Percentiles rank a stretch among this genome's conserved stretches.
These are phyloP conservation scores for Stegastes partitus DNA, from an alignment of 2,113 vertebrate species.

Conservation along the genomic window DNA sequence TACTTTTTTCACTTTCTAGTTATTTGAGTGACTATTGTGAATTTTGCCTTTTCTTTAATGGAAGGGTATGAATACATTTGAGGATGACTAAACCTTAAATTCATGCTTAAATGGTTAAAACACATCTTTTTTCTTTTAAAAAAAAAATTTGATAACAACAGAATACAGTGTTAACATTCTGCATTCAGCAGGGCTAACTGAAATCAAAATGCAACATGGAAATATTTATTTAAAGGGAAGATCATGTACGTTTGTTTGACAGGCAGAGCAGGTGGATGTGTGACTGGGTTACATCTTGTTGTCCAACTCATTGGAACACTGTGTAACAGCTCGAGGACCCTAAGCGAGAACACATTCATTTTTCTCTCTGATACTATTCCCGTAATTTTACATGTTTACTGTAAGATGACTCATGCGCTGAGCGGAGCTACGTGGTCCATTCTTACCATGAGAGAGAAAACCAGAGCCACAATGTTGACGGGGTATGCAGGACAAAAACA, in stretches of 20 bases:
- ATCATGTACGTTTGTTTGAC: constrained; percentile 31
- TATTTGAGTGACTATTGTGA: too few relatives aligned
- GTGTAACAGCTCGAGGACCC: not conserved
- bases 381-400: not conserved
- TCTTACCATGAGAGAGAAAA: constrained; percentile 93
- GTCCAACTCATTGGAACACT: constrained; percentile 15
- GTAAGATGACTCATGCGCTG: not conserved
- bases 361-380: not conserved
- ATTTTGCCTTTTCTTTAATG: too few relatives aligned
- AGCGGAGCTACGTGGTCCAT: not conserved
- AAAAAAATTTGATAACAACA: not conserved
- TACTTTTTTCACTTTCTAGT: too few relatives aligned
- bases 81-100: too few relatives aligned
- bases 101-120: not conserved
- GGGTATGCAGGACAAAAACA: constrained; percentile 94
- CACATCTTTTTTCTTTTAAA: not conserved
- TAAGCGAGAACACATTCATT: not conserved
- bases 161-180: not conserved
- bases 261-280: constrained; percentile 60
- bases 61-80: too few relatives aligned
- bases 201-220: not conserved
- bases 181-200: not conserved
- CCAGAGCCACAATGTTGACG: constrained; percentile 91
- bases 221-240: constrained; percentile 2
- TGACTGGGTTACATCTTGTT: constrained; percentile 35